Base-by-base conservation (phyloP, 2,888 invertebrate genomes). In the Zele albiditarsus region DNA sequence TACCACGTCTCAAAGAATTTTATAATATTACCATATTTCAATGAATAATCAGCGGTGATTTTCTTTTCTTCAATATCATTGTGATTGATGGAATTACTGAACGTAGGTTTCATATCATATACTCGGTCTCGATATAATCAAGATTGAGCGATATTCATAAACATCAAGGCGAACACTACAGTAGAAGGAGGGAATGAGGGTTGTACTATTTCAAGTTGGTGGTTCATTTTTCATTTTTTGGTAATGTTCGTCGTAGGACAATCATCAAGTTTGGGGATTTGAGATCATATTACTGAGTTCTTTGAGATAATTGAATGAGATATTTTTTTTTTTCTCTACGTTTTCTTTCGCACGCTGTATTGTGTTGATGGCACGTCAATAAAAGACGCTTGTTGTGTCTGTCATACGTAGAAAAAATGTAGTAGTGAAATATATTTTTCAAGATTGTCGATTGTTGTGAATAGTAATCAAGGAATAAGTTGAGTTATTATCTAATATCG, bases 341-440 rank as follows among this genome's bases (percentile, higher is more conserved):
- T 49, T n/a, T 49, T 2, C n/a, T 53, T 20, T 8, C 2, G 5
- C 53, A 20, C 20, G 16, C 23, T 38, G 12, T 12, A 38, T 20
- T n/a, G 28, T n/a, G 33, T 65, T 31, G 20, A 28, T 63, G 23
- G 42, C 38, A 71, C 46, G 62, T 20, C 60, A 62, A 20, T 42
- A 46, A 46, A 62, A 62, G 62, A 71, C 49, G 53, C 65, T 53
- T 31, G 49, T 31, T 71, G 63, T 49, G 14, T 25, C 38, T 33
- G 2, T 87, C 83, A 84, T 78, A 68, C 60, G 80, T 80, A 78
- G 78, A 78, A 80, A 80, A 80, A 77, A 80, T 73, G 75, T 76
- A 38, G 12, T 76, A 71, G 76, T 78, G 78, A 71, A 80, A 74
- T 73, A 77, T 80, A 77, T 78, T 75, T 74, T 77, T 77, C 74